Conservation (phyloP, 2,888 invertebrate species). For the Boloria euphrosyne region DNA sequence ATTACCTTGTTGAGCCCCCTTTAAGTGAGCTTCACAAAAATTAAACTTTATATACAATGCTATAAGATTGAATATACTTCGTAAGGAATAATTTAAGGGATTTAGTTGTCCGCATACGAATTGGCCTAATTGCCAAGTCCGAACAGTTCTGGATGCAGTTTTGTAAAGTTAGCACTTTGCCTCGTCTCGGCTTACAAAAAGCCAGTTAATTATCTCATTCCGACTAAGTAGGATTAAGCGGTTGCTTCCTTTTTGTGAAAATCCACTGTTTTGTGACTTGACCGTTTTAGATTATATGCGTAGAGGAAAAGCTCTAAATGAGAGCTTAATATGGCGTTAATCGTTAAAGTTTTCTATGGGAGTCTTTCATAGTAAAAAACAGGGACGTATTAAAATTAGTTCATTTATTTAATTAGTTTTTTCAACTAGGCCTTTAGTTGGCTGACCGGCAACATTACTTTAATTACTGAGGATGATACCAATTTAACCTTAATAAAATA, state of each 20-base stretch:
- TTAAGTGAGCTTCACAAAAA: background rate
- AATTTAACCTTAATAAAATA: too few relatives aligned
- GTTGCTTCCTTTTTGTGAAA: slow-evolving; percentile 26
- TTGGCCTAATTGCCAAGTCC: slow-evolving; percentile 40
- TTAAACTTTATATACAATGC: background rate
- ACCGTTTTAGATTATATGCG: slow-evolving; percentile 6
- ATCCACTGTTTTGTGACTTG: slow-evolving; percentile 16
- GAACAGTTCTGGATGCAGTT: slow-evolving; percentile 41
- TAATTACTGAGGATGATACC: too few relatives aligned
- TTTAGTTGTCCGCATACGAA: slow-evolving; percentile 35
- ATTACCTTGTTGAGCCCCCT: slow-evolving; percentile 6
- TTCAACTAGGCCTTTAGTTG: too few relatives aligned
- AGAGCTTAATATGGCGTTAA: background rate
- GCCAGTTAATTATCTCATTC: slow-evolving; percentile 37
- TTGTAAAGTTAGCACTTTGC: slow-evolving; percentile 43
- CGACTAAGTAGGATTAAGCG: slow-evolving; percentile 34
- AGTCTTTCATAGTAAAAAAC: too few relatives aligned
- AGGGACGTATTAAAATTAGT: too few relatives aligned
- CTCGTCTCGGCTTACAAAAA: slow-evolving; percentile 39
- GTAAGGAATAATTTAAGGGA: slow-evolving; percentile 19
- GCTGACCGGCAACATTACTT: too few relatives aligned
- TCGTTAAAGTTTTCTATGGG: background rate
- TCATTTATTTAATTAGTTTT: too few relatives aligned
- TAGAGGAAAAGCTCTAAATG: background rate
- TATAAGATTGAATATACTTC: slow-evolving; percentile 9